These are phyloP conservation scores for Drosophila mauritiana DNA, from an alignment of 1,140 invertebrate genomes.

Conservation along the genomic window DNA sequence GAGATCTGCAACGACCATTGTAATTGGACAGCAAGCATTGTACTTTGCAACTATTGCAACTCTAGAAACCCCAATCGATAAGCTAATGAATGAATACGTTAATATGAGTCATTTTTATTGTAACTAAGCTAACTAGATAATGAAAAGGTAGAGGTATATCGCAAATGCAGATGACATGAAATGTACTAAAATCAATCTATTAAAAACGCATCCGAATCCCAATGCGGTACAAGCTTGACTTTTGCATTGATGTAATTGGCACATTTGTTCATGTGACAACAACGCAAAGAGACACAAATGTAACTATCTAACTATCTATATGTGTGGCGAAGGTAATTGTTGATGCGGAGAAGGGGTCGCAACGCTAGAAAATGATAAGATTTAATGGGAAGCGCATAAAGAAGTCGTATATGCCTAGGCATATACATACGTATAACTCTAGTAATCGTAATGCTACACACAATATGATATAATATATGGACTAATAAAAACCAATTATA, in stretches of 20 bases:
- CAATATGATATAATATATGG: constrained; percentile 50
- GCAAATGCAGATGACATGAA: constrained; percentile 6
- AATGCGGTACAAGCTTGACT: constrained; percentile 18
- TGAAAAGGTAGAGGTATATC: constrained; percentile 5
- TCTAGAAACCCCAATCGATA: constrained; percentile 3
- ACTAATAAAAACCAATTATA: constrained; percentile 53
- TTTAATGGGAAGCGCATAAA: constrained; percentile 24
- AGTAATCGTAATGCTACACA: constrained; percentile 46
- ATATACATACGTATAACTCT: constrained; percentile 24
- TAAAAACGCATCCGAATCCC: constrained; percentile 9
- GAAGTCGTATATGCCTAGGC: constrained; percentile 40
- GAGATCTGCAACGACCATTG: background rate
- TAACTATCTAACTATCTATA: constrained; percentile 2
- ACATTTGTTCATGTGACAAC: constrained; percentile 24
- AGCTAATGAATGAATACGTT: constrained; percentile 18
- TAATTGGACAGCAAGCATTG: background rate
- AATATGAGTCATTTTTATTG: constrained; percentile 27
- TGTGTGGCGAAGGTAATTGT: constrained; percentile 17
- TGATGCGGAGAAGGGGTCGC: background rate
- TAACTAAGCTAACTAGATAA: constrained; percentile 16
- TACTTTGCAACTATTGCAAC: background rate
- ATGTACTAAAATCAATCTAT: constrained; percentile 15
- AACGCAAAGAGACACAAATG: constrained; percentile 11
- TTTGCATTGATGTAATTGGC: constrained; percentile 6
- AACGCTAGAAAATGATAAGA: constrained; percentile 19